Conservation (phyloP, 1,140 invertebrate species). For the Drosophila equinoxialis region DNA sequence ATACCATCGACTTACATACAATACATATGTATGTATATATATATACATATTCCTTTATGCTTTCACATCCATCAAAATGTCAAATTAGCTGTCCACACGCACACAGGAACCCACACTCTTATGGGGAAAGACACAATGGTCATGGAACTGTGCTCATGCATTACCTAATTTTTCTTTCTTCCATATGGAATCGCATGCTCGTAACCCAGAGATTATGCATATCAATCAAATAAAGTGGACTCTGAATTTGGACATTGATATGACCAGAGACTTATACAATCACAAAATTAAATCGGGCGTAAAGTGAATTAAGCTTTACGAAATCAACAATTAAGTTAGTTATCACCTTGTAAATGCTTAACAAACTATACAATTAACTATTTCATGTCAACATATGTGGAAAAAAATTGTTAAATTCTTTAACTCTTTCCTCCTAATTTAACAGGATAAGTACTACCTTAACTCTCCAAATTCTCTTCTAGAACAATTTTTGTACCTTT, state of each 20-base stretch:
- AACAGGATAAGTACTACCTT: no score
- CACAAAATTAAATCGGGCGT: slow-evolving; percentile 6
- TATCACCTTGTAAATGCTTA: neutral
- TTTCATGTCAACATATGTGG: no score
- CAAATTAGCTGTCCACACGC: slow-evolving; percentile 73
- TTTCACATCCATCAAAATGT: slow-evolving; percentile 76
- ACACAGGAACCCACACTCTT: slow-evolving; percentile 1
- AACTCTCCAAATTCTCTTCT: no score
- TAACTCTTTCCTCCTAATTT: no score
- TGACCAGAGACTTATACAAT: slow-evolving; percentile 6
- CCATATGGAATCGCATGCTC: slow-evolving; percentile 15
- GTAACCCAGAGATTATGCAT: slow-evolving; percentile 16
- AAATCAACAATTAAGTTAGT: slow-evolving; percentile 7
- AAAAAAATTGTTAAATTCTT: no score
- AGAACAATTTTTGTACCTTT: no score
- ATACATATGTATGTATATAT: neutral
- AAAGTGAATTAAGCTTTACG: neutral
- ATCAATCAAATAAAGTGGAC: slow-evolving; percentile 22
- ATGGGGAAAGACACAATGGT: neutral
- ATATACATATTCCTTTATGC: slow-evolving; percentile 44
- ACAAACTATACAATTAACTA: no score
- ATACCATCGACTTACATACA: neutral
- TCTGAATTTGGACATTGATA: slow-evolving; percentile 1
- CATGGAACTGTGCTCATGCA: slow-evolving; percentile 13
- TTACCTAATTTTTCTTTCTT: slow-evolving; percentile 16